phyloP scores from a whole-genome alignment of 2,888 invertebrate species.

The Melanchra persicariae region DNA sequence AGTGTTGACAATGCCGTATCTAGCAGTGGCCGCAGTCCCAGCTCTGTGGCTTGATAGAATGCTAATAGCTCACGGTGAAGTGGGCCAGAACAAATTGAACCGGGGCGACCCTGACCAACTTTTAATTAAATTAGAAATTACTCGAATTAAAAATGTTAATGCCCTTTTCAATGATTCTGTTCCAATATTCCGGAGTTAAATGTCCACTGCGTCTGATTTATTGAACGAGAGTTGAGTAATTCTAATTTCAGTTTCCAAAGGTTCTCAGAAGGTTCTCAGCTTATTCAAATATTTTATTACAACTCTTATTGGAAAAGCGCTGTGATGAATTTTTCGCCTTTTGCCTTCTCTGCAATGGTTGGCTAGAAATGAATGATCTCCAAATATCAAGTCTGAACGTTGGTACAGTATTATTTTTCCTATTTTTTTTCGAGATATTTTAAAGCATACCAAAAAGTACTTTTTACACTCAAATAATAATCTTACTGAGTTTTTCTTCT shows the following conservation, averaged over 20 bases:
- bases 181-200: constrained; percentile 55
- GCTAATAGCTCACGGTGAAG: constrained; percentile 47
- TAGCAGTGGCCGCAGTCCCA: not conserved
- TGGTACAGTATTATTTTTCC: not conserved
- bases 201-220: constrained; percentile 53
- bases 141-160: constrained; percentile 65
- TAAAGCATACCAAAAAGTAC: not conserved
- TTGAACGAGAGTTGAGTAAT: constrained; percentile 35
- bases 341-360: constrained; percentile 9
- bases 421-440: not conserved
- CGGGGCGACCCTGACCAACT: constrained; percentile 53
- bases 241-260: constrained; percentile 44
- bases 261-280: constrained; percentile 19
- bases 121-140: constrained; percentile 69
- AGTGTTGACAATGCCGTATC: not conserved
- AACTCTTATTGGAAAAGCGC: constrained; percentile 20
- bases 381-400: constrained; percentile 13
- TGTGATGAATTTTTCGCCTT: constrained; percentile 35
- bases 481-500: not conserved
- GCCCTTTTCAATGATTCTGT: constrained; percentile 56
- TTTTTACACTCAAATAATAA: not conserved
- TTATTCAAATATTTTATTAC: constrained; percentile 39
- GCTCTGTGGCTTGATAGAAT: constrained; percentile 29
- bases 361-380: constrained; percentile 17
- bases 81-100: constrained; percentile 54